Evolutionary conservation across 2,888 invertebrate species (phyloP).

Genomic region (Orthosia gothica): DNA sequence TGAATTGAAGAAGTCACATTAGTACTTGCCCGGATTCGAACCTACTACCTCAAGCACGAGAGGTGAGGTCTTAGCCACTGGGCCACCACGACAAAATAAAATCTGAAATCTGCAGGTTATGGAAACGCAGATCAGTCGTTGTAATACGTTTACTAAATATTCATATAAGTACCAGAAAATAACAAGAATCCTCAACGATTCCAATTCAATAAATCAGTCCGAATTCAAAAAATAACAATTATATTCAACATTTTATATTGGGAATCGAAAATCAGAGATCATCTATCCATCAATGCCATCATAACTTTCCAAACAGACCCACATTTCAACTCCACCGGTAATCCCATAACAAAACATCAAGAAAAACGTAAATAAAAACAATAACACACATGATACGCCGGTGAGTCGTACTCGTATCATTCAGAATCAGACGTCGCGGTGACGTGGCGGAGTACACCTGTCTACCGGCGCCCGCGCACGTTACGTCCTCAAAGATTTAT

Average conservation of each 20-base stretch:
- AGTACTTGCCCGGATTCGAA: too few species aligned
- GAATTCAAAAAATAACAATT: neutral
- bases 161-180: neutral
- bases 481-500: slow-evolving; percentile 61
- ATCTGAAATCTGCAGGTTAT: neutral
- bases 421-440: slow-evolving; percentile 43
- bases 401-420: slow-evolving; percentile 44
- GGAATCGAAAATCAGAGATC: neutral
- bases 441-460: slow-evolving; percentile 61
- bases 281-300: neutral
- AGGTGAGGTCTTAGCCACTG: too few species aligned
- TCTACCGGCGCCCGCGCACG: slow-evolving; percentile 57
- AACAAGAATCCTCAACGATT: neutral
- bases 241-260: neutral
- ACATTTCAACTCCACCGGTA: neutral
- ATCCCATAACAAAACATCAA: slow-evolving; percentile 13
- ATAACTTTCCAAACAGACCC: neutral
- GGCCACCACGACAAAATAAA: too few species aligned
- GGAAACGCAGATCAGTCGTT: neutral
- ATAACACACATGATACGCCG: slow-evolving; percentile 48
- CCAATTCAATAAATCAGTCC: too few species aligned
- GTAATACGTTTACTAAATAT: too few species aligned
- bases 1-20: too few species aligned
- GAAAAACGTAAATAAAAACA: slow-evolving; percentile 44
- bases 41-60: too few species aligned